A percentile compares a stretch with the other conserved stretches of the same genome.
phyloP scores from a whole-genome alignment of 2,888 invertebrate genomes.

The Thereva nobilitata region DNA sequence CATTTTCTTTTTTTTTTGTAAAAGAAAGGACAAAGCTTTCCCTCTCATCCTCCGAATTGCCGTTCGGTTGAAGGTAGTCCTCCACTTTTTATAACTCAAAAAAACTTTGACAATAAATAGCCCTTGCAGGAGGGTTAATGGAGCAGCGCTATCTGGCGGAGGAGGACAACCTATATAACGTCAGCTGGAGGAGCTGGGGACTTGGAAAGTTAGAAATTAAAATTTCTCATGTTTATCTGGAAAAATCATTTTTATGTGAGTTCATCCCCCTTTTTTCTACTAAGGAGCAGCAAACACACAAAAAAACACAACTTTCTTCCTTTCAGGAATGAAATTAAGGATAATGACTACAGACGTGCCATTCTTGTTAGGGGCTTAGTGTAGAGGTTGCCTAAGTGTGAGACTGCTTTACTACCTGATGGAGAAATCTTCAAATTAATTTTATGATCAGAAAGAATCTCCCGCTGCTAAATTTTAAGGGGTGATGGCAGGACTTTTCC shows the following conservation, averaged over 20 bases:
- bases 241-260: conserved; percentile 32
- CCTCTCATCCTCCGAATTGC: too few species aligned
- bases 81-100: conserved; percentile 23
- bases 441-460: conserved; percentile 26
- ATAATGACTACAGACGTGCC: conserved; percentile 28
- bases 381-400: neutral
- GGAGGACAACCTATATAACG: conserved; percentile 11
- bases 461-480: conserved; percentile 6
- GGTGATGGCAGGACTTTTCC: conserved; percentile 25
- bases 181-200: neutral
- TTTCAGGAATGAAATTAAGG: conserved; percentile 29
- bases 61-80: neutral
- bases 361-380: neutral
- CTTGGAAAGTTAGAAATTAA: conserved; percentile 24
- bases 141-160: conserved; percentile 18
- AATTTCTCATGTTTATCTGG: conserved; percentile 33
- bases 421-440: conserved; percentile 34
- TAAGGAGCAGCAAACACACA: neutral
- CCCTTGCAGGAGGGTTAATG: conserved; percentile 34
- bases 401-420: conserved; percentile 24
- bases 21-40: neutral
- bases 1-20: conserved; percentile 3
- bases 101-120: conserved; percentile 37
- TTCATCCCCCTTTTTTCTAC: conserved; percentile 15
- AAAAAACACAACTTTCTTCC: conserved; percentile 11